A percentile compares a stretch with the other conserved stretches of the same genome.
Evolutionary conservation across 2,797 vertebrate species (phyloP).

Genomic region (Tangara arthus): DNA sequence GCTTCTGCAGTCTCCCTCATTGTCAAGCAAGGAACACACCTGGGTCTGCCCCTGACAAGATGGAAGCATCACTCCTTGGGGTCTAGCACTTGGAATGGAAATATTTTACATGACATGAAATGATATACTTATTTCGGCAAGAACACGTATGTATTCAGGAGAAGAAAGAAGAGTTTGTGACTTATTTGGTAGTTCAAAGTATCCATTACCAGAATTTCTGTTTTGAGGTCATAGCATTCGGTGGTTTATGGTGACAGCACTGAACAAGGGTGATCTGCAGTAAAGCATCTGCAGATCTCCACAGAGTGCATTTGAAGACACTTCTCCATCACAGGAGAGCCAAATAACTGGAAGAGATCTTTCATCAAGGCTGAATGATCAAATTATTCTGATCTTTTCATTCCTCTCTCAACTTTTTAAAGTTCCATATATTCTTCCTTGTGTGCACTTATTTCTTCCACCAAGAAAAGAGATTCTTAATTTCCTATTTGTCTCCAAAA

Average conservation of each 20-base stretch:
- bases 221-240: background rate
- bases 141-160: rapidly evolving
- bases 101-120: background rate
- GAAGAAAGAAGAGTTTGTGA: background rate
- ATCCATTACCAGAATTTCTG: background rate
- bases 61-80: background rate
- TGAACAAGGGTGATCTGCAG: background rate
- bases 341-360: background rate
- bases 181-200: background rate
- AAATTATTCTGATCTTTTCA: rapidly evolving
- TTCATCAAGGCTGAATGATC: background rate
- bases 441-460: background rate
- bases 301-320: background rate
- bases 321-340: background rate
- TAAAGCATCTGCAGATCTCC: background rate
- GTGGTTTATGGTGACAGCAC: background rate
- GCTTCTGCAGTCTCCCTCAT: background rate
- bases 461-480: background rate
- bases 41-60: background rate
- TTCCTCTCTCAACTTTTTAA: background rate
- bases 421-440: background rate
- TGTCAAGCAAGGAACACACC: rapidly evolving
- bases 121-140: background rate
- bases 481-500: background rate
- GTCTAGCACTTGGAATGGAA: background rate